These are phyloP conservation scores for Strigamia maritima DNA, from an alignment of 2,888 invertebrate species.

Conservation along the genomic window DNA sequence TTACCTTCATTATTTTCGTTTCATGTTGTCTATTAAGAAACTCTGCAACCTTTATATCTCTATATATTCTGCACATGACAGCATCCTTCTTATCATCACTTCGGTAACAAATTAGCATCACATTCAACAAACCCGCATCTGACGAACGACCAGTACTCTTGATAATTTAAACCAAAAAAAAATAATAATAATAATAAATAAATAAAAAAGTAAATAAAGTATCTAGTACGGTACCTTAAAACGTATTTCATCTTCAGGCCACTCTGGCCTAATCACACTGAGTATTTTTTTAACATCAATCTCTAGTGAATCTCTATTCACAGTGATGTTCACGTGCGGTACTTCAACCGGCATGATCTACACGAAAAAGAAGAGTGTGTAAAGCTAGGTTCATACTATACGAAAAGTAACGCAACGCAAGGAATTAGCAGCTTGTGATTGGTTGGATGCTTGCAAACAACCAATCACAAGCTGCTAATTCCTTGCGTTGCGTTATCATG, in stretches of 20 bases:
- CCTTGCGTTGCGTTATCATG: too few species aligned
- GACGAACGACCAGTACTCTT: neutral
- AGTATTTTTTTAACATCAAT: neutral
- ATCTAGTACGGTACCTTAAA: too few species aligned
- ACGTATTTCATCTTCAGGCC: neutral
- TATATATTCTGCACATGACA: neutral
- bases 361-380: too few species aligned
- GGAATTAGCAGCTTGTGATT: too few species aligned
- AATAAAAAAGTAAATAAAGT: too few species aligned
- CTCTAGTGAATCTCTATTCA: neutral
- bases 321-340: neutral
- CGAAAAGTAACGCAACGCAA: too few species aligned
- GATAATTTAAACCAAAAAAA: too few species aligned
- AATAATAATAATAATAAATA: neutral
- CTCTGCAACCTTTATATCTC: neutral
- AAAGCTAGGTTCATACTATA: too few species aligned
- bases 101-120: neutral
- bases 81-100: neutral
- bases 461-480: too few species aligned
- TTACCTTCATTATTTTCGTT: neutral
- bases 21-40: neutral
- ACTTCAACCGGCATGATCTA: too few species aligned
- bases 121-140: neutral
- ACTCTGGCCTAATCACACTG: neutral
- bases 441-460: too few species aligned